Evolutionary conservation across 2,113 vertebrate genomes (phyloP).

Genomic region (Acanthisitta chloris): DNA sequence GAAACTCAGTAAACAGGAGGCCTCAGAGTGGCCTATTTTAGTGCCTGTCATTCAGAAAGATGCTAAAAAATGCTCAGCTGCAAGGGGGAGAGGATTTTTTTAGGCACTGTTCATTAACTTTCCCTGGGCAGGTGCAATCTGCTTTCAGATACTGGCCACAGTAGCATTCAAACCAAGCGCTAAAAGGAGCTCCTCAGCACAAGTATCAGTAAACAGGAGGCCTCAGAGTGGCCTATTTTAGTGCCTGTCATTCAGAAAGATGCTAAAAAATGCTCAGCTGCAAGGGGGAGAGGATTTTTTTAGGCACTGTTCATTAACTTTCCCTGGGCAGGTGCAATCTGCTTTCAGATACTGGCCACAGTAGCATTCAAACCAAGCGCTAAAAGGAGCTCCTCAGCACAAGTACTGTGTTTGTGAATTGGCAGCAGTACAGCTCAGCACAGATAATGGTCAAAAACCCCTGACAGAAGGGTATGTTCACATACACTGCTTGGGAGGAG

Average conservation of each 20-base stretch:
- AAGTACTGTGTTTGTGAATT: fast-evolving
- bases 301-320: background rate
- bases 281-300: background rate
- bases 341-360: background rate
- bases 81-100: background rate
- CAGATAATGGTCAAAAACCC: background rate
- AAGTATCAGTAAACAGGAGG: background rate
- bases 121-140: background rate
- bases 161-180: background rate
- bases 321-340: background rate
- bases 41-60: background rate
- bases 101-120: background rate
- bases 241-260: background rate
- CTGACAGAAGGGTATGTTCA: background rate
- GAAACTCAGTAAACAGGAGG: background rate
- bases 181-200: background rate
- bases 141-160: background rate
- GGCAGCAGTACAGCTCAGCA: background rate
- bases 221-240: background rate
- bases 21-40: background rate
- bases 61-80: background rate
- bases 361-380: background rate
- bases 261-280: background rate
- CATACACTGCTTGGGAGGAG: background rate
- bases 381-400: background rate